Evolutionary conservation across 2,888 invertebrate genomes (phyloP).

Genomic region (Meloe dianella): DNA sequence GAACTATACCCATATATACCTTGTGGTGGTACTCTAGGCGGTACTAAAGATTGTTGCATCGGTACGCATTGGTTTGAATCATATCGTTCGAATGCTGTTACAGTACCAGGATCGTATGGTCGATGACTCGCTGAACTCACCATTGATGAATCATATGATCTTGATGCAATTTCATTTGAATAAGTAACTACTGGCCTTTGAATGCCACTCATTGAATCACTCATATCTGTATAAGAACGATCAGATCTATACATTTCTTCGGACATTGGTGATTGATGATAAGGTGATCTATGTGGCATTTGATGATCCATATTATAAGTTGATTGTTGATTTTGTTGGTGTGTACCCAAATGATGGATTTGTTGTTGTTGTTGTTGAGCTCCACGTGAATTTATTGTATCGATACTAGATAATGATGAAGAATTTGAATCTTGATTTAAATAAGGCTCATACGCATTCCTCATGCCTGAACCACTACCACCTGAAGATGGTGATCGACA

Average conservation of each 20-base stretch:
- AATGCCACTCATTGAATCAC: constrained; percentile 65
- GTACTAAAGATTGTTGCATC: constrained; percentile 60
- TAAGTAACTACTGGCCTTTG: constrained; percentile 67
- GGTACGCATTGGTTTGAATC: constrained; percentile 61
- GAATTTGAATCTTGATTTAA: constrained; percentile 74
- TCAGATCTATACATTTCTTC: constrained; percentile 61
- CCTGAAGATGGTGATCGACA: constrained; percentile 60
- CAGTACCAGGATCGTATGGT: constrained; percentile 66
- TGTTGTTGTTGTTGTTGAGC: constrained; percentile 55
- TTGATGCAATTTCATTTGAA: constrained; percentile 62
- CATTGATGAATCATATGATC: constrained; percentile 62
- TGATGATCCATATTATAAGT: constrained; percentile 64
- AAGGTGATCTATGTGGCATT: constrained; percentile 64
- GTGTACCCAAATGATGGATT: constrained; percentile 55
- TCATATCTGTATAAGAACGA: constrained; percentile 68
- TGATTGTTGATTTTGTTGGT: constrained; percentile 62
- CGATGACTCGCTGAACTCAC: constrained; percentile 63
- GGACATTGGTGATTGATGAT: constrained; percentile 70
- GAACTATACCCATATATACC: constrained; percentile 69
- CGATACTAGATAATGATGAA: constrained; percentile 74
- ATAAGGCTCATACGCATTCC: constrained; percentile 68
- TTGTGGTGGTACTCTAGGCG: constrained; percentile 60
- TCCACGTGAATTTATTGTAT: constrained; percentile 62
- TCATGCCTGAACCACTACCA: constrained; percentile 54
- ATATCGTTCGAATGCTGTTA: constrained; percentile 70